Base-by-base conservation (phyloP, 2,797 vertebrate genomes). In the Hipposideros larvatus region DNA sequence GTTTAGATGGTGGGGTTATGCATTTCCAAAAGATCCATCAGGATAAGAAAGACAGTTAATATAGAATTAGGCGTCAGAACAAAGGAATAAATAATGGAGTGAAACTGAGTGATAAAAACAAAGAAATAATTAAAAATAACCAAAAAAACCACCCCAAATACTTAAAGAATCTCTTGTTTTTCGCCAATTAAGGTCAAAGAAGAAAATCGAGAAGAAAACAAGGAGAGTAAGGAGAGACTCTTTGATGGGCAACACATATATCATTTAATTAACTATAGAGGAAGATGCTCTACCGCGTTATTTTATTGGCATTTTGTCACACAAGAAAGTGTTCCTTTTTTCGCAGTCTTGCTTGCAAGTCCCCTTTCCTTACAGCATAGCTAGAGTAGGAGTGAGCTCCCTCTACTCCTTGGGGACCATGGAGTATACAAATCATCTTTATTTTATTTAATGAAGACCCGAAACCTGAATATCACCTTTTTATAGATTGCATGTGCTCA, bases 361-460 rank as follows among this genome's bases (percentile, higher is more conserved):
- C 10, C 24, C 87, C 68, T 94, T 92, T 78, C 48, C 18, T 59
- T 53, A 83, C 34, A 82, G 9, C 16, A 18, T 16, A 92, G 24
- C 37, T 46, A 55, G 18, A 70, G 37, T 53, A 61, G 48, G n/a
- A 87, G 70, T 28, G 53, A 51, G 14, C 57, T 91, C 91, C 51
- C 66, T 75, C 21, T 65, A 93, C 80, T 87, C 63, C 28, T 83
- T 63, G 34, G 90, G 31, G 68, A 22, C 53, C 37, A 37, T 10
- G 10, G 53, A 59, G 90, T 90, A 84, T 41, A 93, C 7, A 15
- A 61, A 88, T 73, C 84, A 86, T 87, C 59, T 90, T 94, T 93
- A 97, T 94, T 96, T 97, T 95, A 96, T 77, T 98, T 97, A 96
- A 96, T 91, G 93, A 96, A 96, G 93, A 94, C 85, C 70, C 91